Conservation (phyloP, 2,113 vertebrate species). For the Syrmaticus mikado region DNA sequence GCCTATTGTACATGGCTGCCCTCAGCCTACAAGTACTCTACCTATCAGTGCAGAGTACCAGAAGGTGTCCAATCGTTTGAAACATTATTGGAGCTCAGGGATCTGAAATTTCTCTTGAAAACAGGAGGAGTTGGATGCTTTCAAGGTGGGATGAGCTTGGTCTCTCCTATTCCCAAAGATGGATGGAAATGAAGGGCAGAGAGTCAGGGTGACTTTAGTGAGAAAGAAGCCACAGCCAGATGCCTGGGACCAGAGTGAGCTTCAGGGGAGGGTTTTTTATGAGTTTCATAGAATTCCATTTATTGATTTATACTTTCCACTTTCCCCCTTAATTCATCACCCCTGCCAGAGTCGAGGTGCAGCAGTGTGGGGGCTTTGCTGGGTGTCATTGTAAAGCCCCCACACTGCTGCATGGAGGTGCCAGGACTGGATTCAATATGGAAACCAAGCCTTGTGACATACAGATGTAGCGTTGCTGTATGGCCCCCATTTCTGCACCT, state of each 20-base stretch:
- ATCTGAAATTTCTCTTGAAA: not conserved
- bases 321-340: accelerated
- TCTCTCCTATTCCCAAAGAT: not conserved
- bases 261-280: not conserved
- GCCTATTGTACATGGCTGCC: not conserved
- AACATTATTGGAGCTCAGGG: not conserved
- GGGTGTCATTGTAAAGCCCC: not conserved
- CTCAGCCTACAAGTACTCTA: not conserved
- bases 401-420: too few relatives aligned
- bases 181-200: not conserved
- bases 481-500: not conserved
- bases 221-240: not conserved
- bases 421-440: not conserved
- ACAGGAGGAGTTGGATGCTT: not conserved
- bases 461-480: not conserved
- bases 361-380: accelerated
- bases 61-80: not conserved
- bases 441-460: not conserved
- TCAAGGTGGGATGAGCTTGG: not conserved
- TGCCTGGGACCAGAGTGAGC: not conserved
- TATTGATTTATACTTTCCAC: not conserved
- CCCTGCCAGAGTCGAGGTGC: not conserved
- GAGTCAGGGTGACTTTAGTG: not conserved
- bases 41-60: not conserved
- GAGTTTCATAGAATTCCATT: not conserved